Percentiles rank a stretch among this genome's conserved stretches.
Evolutionary conservation across 1,140 invertebrate genomes (phyloP).

Genomic region (Aphelenchoides besseyi): DNA sequence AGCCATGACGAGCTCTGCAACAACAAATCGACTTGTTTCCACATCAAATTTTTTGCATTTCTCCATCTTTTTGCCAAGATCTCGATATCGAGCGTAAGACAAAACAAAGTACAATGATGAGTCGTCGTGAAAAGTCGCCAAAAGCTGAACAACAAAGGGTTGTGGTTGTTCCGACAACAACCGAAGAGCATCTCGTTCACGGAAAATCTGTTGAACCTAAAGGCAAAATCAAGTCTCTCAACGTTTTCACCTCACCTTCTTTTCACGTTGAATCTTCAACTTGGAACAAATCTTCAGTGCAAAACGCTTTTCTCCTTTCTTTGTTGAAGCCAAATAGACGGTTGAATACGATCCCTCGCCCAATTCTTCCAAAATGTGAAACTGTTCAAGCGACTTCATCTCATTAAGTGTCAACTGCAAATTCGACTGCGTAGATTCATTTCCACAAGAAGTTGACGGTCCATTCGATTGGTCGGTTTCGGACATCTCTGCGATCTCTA

Average conservation of each 20-base stretch:
- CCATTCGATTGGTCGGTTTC: slow-evolving; percentile 24
- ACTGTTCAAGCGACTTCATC: slow-evolving; percentile 18
- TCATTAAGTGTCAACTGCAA: too few species aligned
- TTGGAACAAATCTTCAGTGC: slow-evolving; percentile 47
- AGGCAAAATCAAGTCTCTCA: not conserved
- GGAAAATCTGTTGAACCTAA: slow-evolving; percentile 43
- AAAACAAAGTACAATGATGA: slow-evolving; percentile 47
- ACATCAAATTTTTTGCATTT: slow-evolving; percentile 34
- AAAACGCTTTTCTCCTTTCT: slow-evolving; percentile 21
- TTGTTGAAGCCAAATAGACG: slow-evolving; percentile 34
- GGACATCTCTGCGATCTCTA: too few species aligned
- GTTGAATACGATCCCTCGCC: slow-evolving; percentile 50
- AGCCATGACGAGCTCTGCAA: slow-evolving; percentile 33
- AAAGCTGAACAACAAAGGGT: slow-evolving; percentile 40
- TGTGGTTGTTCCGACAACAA: slow-evolving; percentile 38
- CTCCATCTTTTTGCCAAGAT: slow-evolving; percentile 29
- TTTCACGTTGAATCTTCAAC: slow-evolving; percentile 39
- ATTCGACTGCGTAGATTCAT: too few species aligned
- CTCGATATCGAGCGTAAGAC: slow-evolving; percentile 28
- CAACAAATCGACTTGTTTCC: slow-evolving; percentile 27
- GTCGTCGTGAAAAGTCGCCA: slow-evolving; percentile 45
- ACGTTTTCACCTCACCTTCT: slow-evolving; percentile 35
- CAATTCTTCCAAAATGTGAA: slow-evolving; percentile 39
- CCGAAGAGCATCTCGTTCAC: slow-evolving; percentile 35
- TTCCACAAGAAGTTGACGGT: not conserved